Evolutionary conservation across 2,888 invertebrate species (phyloP).

Genomic region (Encarsia formosa): DNA sequence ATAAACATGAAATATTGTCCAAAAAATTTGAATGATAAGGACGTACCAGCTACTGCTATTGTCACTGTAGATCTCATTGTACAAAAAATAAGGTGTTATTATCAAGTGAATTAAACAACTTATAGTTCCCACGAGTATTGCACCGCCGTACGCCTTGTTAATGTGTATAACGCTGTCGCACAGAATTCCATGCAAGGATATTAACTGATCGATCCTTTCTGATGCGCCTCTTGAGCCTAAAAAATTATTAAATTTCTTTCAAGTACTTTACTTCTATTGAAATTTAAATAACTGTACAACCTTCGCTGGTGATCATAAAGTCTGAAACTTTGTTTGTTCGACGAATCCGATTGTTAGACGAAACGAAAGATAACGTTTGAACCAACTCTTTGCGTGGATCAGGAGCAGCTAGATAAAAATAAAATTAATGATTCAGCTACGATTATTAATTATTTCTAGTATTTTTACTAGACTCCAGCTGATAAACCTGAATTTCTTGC

Average conservation of each 20-base stretch:
- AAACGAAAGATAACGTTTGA: slow-evolving; percentile 1
- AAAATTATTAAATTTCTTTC: neutral
- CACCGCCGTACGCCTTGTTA: slow-evolving; percentile 56
- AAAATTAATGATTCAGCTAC: no score
- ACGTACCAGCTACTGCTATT: slow-evolving; percentile 53
- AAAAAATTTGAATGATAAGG: slow-evolving; percentile 56
- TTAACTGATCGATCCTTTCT: slow-evolving; percentile 42
- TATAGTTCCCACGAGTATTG: slow-evolving; percentile 56
- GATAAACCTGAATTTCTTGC: no score
- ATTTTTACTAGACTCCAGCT: no score
- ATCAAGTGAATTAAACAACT: slow-evolving; percentile 60
- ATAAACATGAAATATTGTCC: slow-evolving; percentile 57
- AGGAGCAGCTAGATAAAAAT: slow-evolving; percentile 1
- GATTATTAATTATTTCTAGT: no score
- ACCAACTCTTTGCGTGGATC: slow-evolving; percentile 5
- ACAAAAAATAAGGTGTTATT: slow-evolving; percentile 61
- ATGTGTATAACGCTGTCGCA: slow-evolving; percentile 56
- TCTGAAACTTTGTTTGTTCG: slow-evolving; percentile 19
- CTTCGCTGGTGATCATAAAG: slow-evolving; percentile 5
- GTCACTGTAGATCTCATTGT: slow-evolving; percentile 55
- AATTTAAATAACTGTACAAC: neutral
- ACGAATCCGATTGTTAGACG: slow-evolving; percentile 9
- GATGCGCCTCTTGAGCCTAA: slow-evolving; percentile 7
- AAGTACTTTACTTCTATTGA: neutral
- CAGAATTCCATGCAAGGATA: slow-evolving; percentile 54